Conservation (phyloP, 2,797 vertebrate species). For the Poeciliopsis paucimaculata region DNA sequence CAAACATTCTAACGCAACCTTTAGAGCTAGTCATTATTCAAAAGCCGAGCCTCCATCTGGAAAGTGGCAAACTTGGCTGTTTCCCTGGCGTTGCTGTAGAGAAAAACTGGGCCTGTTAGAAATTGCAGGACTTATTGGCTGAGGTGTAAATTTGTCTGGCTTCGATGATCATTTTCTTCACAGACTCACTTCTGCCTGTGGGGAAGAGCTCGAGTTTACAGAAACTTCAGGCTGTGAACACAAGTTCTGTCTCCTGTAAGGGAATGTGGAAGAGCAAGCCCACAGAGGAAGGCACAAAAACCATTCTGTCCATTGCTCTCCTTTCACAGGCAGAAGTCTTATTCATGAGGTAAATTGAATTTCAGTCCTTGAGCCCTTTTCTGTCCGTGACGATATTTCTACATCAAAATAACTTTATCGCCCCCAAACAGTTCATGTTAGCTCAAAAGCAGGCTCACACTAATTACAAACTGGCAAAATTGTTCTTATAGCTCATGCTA, state of each 20-base stretch:
- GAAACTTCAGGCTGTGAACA: conserved; percentile 71
- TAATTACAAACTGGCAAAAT: conserved; percentile 81
- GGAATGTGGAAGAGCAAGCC: conserved; percentile 33
- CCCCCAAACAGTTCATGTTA: conserved; percentile 51
- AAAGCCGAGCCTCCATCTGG: conserved; percentile 82
- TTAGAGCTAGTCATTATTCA: conserved; percentile 81
- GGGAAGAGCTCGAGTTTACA: conserved; percentile 65
- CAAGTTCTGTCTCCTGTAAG: conserved; percentile 25
- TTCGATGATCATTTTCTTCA: conserved; percentile 79
- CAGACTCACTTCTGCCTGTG: conserved; percentile 59
- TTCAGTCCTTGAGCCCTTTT: not conserved
- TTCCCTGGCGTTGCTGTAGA: conserved; percentile 80
- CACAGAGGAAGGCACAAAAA: conserved; percentile 1
- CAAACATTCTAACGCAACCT: conserved; percentile 76
- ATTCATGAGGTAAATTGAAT: not conserved
- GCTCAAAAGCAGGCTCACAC: conserved; percentile 74
- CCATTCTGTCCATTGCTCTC: not conserved
- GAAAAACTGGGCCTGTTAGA: conserved; percentile 82
- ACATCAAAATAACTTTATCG: conserved; percentile 49
- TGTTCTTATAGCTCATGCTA: conserved; percentile 79
- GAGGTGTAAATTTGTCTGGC: conserved; percentile 85
- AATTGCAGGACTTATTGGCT: conserved; percentile 81
- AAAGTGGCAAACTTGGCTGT: conserved; percentile 84
- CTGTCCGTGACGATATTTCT: not conserved
- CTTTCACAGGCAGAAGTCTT: not conserved